phyloP scores from a whole-genome alignment of 53 echinoderm and acorn worm genomes.

The Luidia sarsii region DNA sequence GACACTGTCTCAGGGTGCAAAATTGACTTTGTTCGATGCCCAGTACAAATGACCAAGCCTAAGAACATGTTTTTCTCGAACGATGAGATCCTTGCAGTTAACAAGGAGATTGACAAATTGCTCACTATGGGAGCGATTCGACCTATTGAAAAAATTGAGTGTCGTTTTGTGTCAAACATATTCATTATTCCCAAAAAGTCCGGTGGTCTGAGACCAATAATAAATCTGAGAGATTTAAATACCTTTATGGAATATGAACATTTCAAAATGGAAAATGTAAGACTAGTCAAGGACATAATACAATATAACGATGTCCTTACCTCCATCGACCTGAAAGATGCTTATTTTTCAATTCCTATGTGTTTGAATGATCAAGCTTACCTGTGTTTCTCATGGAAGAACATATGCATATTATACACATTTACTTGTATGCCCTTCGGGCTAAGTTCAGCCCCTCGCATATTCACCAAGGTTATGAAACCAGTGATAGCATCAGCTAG shows the following conservation, averaged over 20 bases:
- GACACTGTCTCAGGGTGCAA: constrained; percentile 17
- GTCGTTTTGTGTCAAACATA: constrained; percentile 36
- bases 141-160: background rate
- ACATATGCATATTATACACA: no score
- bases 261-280: no score
- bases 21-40: constrained; percentile 25
- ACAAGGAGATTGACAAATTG: constrained; percentile 17
- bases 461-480: no score
- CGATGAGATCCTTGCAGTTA: background rate
- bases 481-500: no score
- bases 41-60: background rate
- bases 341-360: constrained; percentile 26
- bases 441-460: no score
- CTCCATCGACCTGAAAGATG: no score
- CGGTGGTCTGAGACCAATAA: no score
- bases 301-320: constrained; percentile 28
- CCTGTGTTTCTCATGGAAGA: constrained; percentile 10
- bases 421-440: no score
- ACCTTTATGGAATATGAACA: no score
- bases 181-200: no score
- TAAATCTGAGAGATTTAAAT: no score
- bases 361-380: constrained; percentile 1
- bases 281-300: constrained; percentile 38
- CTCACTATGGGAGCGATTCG: constrained; percentile 23
- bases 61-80: background rate